Conservation (phyloP, 2,113 vertebrate genomes). For the Vulpes lagopus region DNA sequence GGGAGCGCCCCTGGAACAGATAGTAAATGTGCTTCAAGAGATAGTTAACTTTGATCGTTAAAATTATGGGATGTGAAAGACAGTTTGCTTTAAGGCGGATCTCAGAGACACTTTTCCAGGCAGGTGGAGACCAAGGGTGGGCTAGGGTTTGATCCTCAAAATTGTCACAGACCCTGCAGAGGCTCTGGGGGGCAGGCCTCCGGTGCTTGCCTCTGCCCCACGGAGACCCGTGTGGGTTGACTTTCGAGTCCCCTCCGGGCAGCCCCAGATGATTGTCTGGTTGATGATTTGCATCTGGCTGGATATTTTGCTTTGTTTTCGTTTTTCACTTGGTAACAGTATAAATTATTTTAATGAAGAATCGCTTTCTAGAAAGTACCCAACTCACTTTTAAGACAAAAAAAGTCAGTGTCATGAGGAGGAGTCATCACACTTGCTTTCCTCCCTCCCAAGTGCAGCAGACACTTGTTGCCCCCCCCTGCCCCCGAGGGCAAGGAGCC, state of each 20-base stretch:
- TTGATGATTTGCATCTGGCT: background rate
- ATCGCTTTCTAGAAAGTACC: background rate
- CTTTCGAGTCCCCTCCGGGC: too few relatives aligned
- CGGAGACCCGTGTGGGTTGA: background rate
- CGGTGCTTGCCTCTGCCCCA: background rate
- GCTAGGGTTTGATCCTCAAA: background rate
- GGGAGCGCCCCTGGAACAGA: background rate
- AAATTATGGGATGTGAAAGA: background rate
- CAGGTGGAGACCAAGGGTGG: background rate
- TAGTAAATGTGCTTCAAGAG: background rate
- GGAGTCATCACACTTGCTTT: background rate
- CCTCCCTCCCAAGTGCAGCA: too few relatives aligned
- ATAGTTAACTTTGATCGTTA: background rate
- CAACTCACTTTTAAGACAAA: background rate
- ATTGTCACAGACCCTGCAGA: background rate
- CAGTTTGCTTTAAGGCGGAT: background rate
- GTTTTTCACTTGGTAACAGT: background rate
- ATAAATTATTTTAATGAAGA: background rate
- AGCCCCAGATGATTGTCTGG: background rate
- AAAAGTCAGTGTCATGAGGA: background rate
- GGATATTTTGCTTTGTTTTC: background rate
- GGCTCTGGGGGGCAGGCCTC: background rate
- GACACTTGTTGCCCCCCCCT: too few relatives aligned
- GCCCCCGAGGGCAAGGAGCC: fast-evolving
- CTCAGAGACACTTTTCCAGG: background rate